phyloP scores from a whole-genome alignment of 1,140 invertebrate genomes.

The Episyrphus balteatus region DNA sequence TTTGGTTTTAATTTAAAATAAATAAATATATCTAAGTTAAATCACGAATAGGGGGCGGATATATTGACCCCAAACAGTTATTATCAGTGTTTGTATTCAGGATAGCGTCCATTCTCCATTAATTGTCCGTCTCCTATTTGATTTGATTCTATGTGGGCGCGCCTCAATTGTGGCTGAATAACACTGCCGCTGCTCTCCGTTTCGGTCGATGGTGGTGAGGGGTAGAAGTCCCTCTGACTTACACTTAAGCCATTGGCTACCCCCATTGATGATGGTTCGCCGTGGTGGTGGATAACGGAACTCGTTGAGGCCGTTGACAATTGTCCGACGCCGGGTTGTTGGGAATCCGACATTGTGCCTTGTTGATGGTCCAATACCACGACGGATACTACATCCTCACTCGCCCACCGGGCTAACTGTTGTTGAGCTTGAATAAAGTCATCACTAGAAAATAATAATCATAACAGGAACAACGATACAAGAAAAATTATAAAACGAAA shows the following conservation, averaged over 20 bases:
- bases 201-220: slow-evolving; percentile 38
- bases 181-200: slow-evolving; percentile 39
- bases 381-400: slow-evolving; percentile 68
- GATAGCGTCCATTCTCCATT: slow-evolving; percentile 38
- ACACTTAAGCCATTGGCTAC: slow-evolving; percentile 36
- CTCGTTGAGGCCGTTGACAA: slow-evolving; percentile 26
- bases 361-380: slow-evolving; percentile 38
- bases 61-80: slow-evolving; percentile 4
- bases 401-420: slow-evolving; percentile 83
- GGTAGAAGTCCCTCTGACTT: slow-evolving; percentile 38
- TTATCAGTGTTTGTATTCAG: slow-evolving; percentile 47
- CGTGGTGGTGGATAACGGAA: slow-evolving; percentile 32
- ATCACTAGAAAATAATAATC: slow-evolving; percentile 79
- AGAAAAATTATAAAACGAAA: slow-evolving; percentile 17
- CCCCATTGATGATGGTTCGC: slow-evolving; percentile 33
- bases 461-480: slow-evolving; percentile 37
- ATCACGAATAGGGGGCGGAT: background rate
- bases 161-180: slow-evolving; percentile 25
- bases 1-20: no score
- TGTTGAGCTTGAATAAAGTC: slow-evolving; percentile 89
- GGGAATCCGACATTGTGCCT: slow-evolving; percentile 35
- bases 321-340: slow-evolving; percentile 34
- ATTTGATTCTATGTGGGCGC: slow-evolving; percentile 21
- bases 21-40: no score
- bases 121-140: slow-evolving; percentile 28